Conservation (phyloP, 2,888 invertebrate species). For the Himalopsyche tibetana region DNA sequence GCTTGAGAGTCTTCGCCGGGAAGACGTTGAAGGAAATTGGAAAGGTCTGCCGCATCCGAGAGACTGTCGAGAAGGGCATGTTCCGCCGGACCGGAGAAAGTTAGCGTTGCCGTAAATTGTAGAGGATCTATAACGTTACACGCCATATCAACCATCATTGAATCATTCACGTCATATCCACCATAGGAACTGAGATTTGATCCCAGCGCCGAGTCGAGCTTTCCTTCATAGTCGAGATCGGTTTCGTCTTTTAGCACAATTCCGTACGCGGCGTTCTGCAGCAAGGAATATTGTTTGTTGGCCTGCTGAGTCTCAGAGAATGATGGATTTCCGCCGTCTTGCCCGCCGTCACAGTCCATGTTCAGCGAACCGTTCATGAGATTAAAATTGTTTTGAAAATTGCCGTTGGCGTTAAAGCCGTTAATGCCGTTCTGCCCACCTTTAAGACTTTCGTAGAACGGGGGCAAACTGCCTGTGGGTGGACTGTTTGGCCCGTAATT, state of each 20-base stretch:
- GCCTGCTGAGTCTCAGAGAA: conserved; percentile 73
- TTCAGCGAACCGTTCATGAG: conserved; percentile 83
- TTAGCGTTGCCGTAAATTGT: conserved; percentile 88
- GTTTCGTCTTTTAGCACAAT: conserved; percentile 88
- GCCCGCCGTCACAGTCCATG: conserved; percentile 87
- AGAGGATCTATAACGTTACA: conserved; percentile 87
- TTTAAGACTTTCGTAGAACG: conserved; percentile 91
- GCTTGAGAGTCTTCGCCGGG: conserved; percentile 79
- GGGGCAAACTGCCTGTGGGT: conserved; percentile 91
- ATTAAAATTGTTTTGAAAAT: conserved; percentile 81
- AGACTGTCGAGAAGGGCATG: conserved; percentile 86
- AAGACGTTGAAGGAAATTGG: conserved; percentile 84
- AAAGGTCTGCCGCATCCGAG: conserved; percentile 87
- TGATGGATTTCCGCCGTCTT: conserved; percentile 72
- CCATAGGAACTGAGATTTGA: conserved; percentile 77
- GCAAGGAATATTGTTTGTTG: conserved; percentile 85
- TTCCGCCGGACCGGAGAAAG: conserved; percentile 87
- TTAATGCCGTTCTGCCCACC: conserved; percentile 84
- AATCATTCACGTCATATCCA: conserved; percentile 82
- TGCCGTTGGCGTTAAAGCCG: conserved; percentile 82
- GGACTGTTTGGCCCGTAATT: conserved; percentile 93
- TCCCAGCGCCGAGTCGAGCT: conserved; percentile 81
- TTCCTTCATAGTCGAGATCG: conserved; percentile 85
- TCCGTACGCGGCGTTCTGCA: conserved; percentile 90
- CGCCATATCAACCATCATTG: conserved; percentile 90